Conservation (phyloP, 1,140 invertebrate species). For the Eriosoma lanigerum region DNA sequence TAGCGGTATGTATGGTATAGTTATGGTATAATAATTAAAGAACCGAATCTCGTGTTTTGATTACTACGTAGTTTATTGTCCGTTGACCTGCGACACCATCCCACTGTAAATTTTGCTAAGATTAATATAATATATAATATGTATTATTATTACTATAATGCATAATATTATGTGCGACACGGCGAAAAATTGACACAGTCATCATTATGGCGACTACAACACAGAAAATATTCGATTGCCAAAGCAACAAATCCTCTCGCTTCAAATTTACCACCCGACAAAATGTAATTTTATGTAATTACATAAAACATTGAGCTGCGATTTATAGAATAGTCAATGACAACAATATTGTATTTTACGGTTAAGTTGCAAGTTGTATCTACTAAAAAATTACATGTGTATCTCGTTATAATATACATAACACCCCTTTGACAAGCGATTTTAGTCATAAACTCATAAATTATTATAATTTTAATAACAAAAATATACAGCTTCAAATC, state of each 20-base stretch:
- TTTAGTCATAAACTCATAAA: too few species aligned
- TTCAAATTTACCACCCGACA: neutral
- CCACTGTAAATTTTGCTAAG: too few species aligned
- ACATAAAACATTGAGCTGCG: slow-evolving; percentile 15
- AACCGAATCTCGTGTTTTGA: slow-evolving; percentile 10
- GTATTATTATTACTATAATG: too few species aligned
- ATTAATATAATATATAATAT: too few species aligned
- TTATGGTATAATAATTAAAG: slow-evolving; percentile 14
- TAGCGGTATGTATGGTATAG: too few species aligned
- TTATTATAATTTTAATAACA: too few species aligned
- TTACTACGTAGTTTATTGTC: neutral
- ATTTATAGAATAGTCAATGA: neutral
- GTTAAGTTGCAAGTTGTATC: neutral
- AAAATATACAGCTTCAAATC: too few species aligned
- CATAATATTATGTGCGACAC: neutral
- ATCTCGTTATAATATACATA: too few species aligned
- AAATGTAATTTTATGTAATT: slow-evolving; percentile 21
- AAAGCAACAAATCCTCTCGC: slow-evolving; percentile 19
- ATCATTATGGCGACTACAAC: neutral
- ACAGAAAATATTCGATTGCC: slow-evolving; percentile 15
- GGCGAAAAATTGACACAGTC: neutral
- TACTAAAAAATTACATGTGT: too few species aligned
- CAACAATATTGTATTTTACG: slow-evolving; percentile 2
- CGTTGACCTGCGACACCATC: too few species aligned
- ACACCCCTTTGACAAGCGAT: too few species aligned